Conservation (phyloP, 2,888 invertebrate species). For the Lochmaea crataegi region DNA sequence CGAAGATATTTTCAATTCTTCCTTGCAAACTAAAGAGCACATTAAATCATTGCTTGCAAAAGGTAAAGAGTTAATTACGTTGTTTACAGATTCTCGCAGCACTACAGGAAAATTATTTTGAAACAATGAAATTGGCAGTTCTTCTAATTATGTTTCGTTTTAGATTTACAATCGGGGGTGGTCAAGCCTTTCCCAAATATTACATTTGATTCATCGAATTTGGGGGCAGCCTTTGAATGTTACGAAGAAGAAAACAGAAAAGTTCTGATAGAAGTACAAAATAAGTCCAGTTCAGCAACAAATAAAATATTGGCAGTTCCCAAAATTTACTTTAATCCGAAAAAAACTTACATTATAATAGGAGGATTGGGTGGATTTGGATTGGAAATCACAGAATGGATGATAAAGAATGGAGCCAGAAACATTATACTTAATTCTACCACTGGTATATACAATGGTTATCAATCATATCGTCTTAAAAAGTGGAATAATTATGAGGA, state of each 20-base stretch:
- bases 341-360: conserved; percentile 59
- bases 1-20: conserved; percentile 74
- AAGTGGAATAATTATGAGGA: conserved; percentile 47
- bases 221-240: conserved; percentile 68
- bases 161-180: conserved; percentile 71
- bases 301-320: conserved; percentile 45
- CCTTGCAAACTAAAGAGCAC: conserved; percentile 73
- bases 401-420: conserved; percentile 71
- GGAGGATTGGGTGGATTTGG: conserved; percentile 76
- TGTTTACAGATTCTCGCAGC: too few relatives aligned
- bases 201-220: neutral
- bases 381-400: conserved; percentile 71
- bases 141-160: neutral
- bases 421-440: conserved; percentile 72
- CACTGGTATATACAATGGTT: conserved; percentile 70
- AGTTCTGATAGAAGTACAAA: conserved; percentile 64
- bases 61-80: conserved; percentile 52
- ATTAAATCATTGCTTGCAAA: conserved; percentile 69
- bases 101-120: too few relatives aligned
- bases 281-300: conserved; percentile 45
- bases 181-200: conserved; percentile 75
- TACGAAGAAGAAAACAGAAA: conserved; percentile 81
- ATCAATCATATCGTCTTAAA: conserved; percentile 68
- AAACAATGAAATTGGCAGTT: too few relatives aligned
- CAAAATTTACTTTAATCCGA: conserved; percentile 51